phyloP scores from a whole-genome alignment of 92 coral and sea anemone genomes.

The Zoanthus sansibaricus region DNA sequence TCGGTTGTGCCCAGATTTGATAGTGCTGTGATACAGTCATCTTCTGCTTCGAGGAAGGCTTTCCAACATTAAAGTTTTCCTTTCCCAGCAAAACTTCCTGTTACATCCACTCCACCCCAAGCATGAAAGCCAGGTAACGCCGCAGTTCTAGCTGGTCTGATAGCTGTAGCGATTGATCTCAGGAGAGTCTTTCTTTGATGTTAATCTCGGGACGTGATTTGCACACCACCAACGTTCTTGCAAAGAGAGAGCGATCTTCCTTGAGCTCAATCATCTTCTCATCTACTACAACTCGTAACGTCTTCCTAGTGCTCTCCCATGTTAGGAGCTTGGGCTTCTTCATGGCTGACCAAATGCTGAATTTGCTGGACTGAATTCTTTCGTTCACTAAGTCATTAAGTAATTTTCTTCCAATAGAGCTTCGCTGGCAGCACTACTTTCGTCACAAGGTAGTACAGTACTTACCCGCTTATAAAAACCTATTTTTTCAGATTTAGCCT shows the following conservation, averaged over 20 bases:
- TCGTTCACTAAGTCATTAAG: constrained; percentile 46
- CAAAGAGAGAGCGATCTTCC: constrained; percentile 25
- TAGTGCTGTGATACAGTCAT: neutral
- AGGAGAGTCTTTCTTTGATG: constrained; percentile 30
- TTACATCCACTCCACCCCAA: neutral
- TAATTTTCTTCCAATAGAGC: constrained; percentile 39
- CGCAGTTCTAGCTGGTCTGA: constrained; percentile 48
- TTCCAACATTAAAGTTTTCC: constrained; percentile 29
- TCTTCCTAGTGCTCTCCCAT: constrained; percentile 42
- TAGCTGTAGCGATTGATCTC: neutral
- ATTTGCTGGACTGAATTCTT: constrained; percentile 47
- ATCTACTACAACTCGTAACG: constrained; percentile 9
- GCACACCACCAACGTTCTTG: constrained; percentile 23
- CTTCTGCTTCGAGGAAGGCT: neutral
- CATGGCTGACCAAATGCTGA: constrained; percentile 54
- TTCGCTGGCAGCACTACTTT: constrained; percentile 54
- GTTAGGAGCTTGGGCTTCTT: constrained; percentile 64
- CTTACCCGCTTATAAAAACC: too few species aligned
- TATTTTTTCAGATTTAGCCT: too few species aligned
- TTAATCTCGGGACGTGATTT: constrained; percentile 32
- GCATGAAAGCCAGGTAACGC: constrained; percentile 58
- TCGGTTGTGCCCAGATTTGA: neutral
- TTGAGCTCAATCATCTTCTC: constrained; percentile 26
- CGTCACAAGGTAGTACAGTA: constrained; percentile 48
- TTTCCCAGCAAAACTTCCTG: constrained; percentile 53